Conservation (phyloP, 2,888 invertebrate species). For the Chrysolina haemoptera region DNA sequence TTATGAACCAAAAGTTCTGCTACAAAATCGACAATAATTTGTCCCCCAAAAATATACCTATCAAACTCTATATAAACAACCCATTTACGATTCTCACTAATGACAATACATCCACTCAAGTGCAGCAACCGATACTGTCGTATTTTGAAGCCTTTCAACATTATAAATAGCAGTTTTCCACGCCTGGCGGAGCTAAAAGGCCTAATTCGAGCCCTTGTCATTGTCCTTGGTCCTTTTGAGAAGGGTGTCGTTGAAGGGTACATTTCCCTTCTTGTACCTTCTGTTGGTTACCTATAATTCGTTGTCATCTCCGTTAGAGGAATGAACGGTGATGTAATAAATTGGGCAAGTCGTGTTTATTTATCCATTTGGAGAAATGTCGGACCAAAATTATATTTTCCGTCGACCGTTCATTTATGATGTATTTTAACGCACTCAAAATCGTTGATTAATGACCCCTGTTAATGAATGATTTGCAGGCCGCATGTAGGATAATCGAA, state of each 20-base stretch:
- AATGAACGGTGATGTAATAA: background rate
- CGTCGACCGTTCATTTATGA: no score
- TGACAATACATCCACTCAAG: background rate
- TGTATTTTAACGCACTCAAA: no score
- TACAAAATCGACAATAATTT: background rate
- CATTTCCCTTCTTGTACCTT: background rate
- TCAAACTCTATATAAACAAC: background rate
- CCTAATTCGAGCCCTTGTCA: slow-evolving; percentile 4
- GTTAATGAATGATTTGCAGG: no score
- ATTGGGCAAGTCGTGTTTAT: background rate
- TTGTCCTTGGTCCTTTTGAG: slow-evolving; percentile 11
- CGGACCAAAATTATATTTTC: no score
- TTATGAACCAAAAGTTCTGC: no score
- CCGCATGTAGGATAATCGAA: no score
- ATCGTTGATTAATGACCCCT: no score
- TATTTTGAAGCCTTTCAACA: background rate
- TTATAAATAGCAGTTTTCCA: background rate
- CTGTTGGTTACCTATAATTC: slow-evolving; percentile 7
- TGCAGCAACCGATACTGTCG: background rate
- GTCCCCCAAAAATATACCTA: background rate
- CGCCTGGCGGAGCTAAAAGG: background rate
- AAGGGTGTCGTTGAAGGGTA: slow-evolving; percentile 7
- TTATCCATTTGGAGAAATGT: background rate
- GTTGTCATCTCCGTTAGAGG: slow-evolving; percentile 1
- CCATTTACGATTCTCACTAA: background rate